Evolutionary conservation across 2,888 invertebrate species (phyloP).

Genomic region (Pristionchus fissidentatus): DNA sequence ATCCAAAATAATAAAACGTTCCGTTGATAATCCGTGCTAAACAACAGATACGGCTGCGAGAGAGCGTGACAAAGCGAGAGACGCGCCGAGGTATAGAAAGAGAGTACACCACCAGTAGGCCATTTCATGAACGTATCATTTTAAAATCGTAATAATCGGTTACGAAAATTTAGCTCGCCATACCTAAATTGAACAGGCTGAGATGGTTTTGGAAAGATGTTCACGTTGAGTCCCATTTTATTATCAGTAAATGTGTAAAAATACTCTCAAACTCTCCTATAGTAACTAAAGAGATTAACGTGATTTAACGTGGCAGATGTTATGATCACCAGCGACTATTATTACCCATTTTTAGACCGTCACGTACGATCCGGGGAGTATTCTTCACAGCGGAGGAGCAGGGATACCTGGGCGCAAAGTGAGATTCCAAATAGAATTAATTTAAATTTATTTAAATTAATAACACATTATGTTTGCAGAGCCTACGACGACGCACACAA

Average conservation of each 20-base stretch:
- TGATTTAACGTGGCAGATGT: not conserved
- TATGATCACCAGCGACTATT: not conserved
- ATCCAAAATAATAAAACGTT: no score
- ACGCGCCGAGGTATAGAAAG: no score
- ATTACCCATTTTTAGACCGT: slow-evolving; percentile 29
- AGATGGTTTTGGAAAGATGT: not conserved
- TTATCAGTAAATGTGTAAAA: not conserved
- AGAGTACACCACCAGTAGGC: no score
- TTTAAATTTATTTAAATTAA: not conserved
- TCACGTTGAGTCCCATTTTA: not conserved
- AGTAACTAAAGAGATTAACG: not conserved
- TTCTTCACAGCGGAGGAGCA: slow-evolving; percentile 77
- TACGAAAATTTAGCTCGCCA: no score
- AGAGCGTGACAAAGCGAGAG: no score
- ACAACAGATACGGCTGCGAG: no score
- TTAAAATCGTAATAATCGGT: no score
- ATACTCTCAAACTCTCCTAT: not conserved
- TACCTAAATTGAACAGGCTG: no score
- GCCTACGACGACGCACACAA: slow-evolving; percentile 45
- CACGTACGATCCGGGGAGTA: slow-evolving; percentile 76
- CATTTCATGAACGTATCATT: no score
- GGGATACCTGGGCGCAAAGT: slow-evolving; percentile 60
- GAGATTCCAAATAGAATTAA: not conserved
- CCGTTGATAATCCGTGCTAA: no score
- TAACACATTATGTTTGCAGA: not conserved